Conservation (phyloP, 2,888 invertebrate genomes). For the Caenorhabditis sp. region DNA sequence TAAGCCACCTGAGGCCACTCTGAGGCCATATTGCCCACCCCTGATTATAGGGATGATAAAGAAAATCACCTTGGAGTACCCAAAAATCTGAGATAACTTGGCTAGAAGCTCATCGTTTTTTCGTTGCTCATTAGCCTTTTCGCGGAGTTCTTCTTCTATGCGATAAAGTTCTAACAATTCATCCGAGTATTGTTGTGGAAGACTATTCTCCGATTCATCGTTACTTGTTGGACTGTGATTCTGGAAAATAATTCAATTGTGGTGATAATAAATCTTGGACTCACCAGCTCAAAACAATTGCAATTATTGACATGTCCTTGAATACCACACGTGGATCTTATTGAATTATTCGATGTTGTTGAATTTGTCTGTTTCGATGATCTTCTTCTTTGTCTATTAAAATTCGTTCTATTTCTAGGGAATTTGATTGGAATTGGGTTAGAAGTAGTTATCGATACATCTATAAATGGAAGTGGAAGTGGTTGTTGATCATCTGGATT, state of each 20-base stretch:
- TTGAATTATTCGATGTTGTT: neutral
- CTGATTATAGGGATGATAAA: neutral
- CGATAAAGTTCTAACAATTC: slow-evolving; percentile 3
- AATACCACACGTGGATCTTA: neutral
- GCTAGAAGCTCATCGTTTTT: slow-evolving; percentile 37
- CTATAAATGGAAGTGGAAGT: neutral
- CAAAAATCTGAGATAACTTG: slow-evolving; percentile 40
- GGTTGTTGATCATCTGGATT: slow-evolving; percentile 15
- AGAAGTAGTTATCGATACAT: neutral
- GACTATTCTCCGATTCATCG: neutral
- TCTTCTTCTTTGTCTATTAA: neutral
- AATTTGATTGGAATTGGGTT: neutral
- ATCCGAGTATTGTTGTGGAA: slow-evolving; percentile 9
- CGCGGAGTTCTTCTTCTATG: slow-evolving; percentile 5
- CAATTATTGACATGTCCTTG: neutral
- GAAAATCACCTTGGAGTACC: slow-evolving; percentile 23
- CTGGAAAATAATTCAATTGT: neutral
- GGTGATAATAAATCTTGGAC: neutral
- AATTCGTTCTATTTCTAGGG: neutral
- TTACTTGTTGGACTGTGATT: neutral
- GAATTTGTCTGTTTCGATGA: neutral
- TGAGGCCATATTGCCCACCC: too few relatives aligned
- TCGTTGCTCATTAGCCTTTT: slow-evolving; percentile 13
- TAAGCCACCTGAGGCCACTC: too few relatives aligned
- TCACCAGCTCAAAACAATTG: neutral